A percentile compares a stretch with the other conserved stretches of the same genome.
Evolutionary conservation across 2,888 invertebrate species (phyloP).

Genomic region (Patella depressa): DNA sequence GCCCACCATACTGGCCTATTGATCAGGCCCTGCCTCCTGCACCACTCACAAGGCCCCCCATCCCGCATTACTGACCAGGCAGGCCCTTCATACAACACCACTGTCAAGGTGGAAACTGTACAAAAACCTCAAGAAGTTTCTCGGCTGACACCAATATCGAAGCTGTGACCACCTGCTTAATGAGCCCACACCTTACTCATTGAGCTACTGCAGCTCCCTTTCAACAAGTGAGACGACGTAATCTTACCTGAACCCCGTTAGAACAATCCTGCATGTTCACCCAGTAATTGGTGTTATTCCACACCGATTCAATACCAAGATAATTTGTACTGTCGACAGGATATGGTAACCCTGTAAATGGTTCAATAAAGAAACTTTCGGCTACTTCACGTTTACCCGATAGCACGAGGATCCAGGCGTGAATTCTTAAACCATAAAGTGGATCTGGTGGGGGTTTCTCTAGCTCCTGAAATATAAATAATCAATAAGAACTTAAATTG

Average conservation of each 20-base stretch:
- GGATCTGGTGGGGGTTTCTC: conserved; percentile 70
- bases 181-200: neutral
- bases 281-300: conserved; percentile 85
- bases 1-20: too few species aligned
- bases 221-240: neutral
- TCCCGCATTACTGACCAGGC: too few species aligned
- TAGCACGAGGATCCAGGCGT: conserved; percentile 87
- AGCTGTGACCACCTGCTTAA: neutral
- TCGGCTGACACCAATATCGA: too few species aligned
- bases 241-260: conserved; percentile 67
- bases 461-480: conserved; percentile 50
- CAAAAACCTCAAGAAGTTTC: neutral
- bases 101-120: too few species aligned
- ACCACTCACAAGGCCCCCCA: too few species aligned
- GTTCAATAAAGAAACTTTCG: conserved; percentile 85
- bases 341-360: conserved; percentile 82
- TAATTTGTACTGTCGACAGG: conserved; percentile 77
- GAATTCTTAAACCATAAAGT: conserved; percentile 74
- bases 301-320: conserved; percentile 85
- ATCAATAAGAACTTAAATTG: too few species aligned
- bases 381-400: conserved; percentile 77
- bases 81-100: too few species aligned
- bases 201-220: too few species aligned
- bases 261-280: conserved; percentile 72
- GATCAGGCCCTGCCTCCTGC: too few species aligned